Percentiles rank a stretch among this genome's conserved stretches.
phyloP scores from a whole-genome alignment of 2,797 vertebrate species.

The Sebastes oblongus region DNA sequence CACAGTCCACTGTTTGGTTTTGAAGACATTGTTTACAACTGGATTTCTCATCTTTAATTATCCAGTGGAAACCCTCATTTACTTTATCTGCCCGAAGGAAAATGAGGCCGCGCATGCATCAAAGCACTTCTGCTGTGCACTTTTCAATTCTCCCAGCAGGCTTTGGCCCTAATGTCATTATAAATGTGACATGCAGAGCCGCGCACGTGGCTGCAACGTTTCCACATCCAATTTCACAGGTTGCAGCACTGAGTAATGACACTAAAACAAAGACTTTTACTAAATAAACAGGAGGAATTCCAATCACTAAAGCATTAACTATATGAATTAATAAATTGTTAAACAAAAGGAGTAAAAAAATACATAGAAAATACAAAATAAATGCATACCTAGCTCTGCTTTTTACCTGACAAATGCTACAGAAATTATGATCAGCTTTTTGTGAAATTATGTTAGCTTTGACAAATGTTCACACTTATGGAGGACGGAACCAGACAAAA shows the following conservation, averaged over 20 bases:
- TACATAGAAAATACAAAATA: neutral
- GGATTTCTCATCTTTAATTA: slow-evolving; percentile 67
- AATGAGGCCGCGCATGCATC: slow-evolving; percentile 48
- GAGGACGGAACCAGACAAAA: no score
- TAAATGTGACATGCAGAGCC: slow-evolving; percentile 44
- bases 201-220: slow-evolving; percentile 25
- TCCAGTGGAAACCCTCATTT: slow-evolving; percentile 54
- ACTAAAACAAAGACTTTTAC: slow-evolving; percentile 16
- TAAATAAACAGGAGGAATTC: slow-evolving; percentile 25
- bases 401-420: neutral
- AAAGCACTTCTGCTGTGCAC: slow-evolving; percentile 48
- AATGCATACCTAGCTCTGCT: neutral
- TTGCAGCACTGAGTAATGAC: slow-evolving; percentile 52
- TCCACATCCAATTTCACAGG: slow-evolving; percentile 55
- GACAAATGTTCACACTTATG: neutral
- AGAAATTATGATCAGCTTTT: slow-evolving; percentile 1
- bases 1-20: slow-evolving; percentile 17
- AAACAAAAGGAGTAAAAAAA: neutral
- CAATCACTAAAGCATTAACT: neutral
- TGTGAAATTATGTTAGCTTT: neutral
- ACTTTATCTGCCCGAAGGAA: slow-evolving; percentile 56
- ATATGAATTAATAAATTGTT: neutral
- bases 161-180: slow-evolving; percentile 54
- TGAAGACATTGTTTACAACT: slow-evolving; percentile 57
- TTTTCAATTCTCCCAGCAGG: slow-evolving; percentile 57